Base-by-base conservation (phyloP, 2,113 vertebrate species). In the Ptychochromis oligacanthus region DNA sequence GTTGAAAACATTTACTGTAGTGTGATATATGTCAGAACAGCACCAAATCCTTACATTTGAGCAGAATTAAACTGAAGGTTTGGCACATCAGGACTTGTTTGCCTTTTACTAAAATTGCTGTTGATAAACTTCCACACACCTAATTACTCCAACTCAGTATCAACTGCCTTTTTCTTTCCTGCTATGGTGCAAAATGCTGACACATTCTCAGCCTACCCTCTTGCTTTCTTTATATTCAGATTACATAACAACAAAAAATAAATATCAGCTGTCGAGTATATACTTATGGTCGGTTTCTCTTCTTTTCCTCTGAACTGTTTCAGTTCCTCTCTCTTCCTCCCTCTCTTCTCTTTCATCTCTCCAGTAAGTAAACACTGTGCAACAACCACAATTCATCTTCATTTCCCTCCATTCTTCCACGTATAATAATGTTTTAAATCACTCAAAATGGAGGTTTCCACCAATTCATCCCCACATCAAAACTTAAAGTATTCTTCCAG, bases 231-330 rank as follows among this genome's bases (percentile, higher is more conserved):
- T 38, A 55, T 49, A 56, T 52, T 77, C 28, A 17, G 57, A 81
- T 77, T 89, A n/a, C 75, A 74, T 59, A 62, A 87, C 75, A 58
- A 24, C 17, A 17, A 49, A 1, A 54, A 70, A 61, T 14, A 46
- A 46, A 12, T 18, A 60, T 34, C n/a, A 85, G 34, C 82, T 78
- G 67, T 83, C 70, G 52, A 75, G 38, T 80, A 75, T 34, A 88
- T 24, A 28, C 28, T 40, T 13, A 65, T 18, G 9, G 67, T 46
- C 55, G 40, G 1, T 62, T 79, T 80, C 52, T 75, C 80, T 38
- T 60, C 7, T 70, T 55, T 13, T 67, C 46, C 56, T 52, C 58
- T 72, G 36, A 40, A 61, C 24, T 7, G 4, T 40, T 75, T 83
- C 59, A 43, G 43, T 70, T 81, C 77, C 60, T 77, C 12, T 83